phyloP scores from a whole-genome alignment of 1,140 invertebrate species.

The Pachypsylla venusta region DNA sequence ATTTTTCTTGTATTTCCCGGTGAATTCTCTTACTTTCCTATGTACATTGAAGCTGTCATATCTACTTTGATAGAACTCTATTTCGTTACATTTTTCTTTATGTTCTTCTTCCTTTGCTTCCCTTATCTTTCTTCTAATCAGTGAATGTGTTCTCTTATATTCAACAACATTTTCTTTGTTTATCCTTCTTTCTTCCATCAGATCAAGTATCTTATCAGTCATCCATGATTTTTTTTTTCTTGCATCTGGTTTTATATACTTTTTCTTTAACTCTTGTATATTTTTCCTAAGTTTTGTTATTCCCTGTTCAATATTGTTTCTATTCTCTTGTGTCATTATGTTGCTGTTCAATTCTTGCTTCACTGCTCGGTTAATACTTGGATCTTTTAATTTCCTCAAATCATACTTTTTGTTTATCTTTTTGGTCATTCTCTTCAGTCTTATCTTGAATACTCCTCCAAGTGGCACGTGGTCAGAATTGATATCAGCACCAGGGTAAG shows the following conservation, averaged over 20 bases:
- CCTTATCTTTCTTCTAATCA: constrained; percentile 8
- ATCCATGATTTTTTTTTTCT: constrained; percentile 19
- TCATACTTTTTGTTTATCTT: too few relatives aligned
- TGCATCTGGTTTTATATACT: constrained; percentile 12
- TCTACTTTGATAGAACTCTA: constrained; percentile 12
- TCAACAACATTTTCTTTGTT: constrained; percentile 22
- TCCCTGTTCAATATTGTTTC: constrained; percentile 13
- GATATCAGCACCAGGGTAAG: too few relatives aligned
- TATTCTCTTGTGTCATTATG: too few relatives aligned
- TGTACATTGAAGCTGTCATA: constrained; percentile 17
- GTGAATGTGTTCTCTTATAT: constrained; percentile 12
- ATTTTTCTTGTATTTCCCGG: constrained; percentile 8
- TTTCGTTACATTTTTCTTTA: constrained; percentile 13
- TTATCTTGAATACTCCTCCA: too few relatives aligned
- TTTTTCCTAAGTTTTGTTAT: constrained; percentile 6
- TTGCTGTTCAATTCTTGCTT: too few relatives aligned
- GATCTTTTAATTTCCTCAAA: too few relatives aligned
- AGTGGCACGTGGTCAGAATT: too few relatives aligned
- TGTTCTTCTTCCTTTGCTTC: constrained; percentile 11
- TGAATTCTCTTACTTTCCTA: constrained; percentile 19
- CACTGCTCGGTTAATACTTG: too few relatives aligned
- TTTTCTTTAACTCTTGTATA: neutral
- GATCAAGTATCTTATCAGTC: constrained; percentile 17
- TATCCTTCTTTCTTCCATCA: constrained; percentile 23
- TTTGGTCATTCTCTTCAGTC: too few relatives aligned